phyloP scores from a whole-genome alignment of 2,113 vertebrate species.

The Aspidoscelis tigris region DNA sequence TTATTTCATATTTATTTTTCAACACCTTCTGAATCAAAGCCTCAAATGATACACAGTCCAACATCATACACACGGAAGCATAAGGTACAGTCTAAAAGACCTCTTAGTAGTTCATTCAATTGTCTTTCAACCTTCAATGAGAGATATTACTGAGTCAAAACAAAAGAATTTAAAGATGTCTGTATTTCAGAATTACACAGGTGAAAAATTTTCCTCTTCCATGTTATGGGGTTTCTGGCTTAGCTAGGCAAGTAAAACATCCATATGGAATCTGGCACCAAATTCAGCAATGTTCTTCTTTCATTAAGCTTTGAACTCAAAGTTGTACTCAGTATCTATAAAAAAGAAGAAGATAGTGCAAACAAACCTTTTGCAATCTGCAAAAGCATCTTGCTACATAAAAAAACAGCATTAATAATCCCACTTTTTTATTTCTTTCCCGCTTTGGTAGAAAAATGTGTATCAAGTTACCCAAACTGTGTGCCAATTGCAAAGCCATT shows the following conservation, averaged over 20 bases:
- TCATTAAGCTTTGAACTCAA: not conserved
- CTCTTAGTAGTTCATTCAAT: too few species aligned
- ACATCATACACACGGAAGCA: too few species aligned
- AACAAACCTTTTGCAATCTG: not conserved
- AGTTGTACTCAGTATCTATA: not conserved
- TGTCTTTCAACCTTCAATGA: not conserved
- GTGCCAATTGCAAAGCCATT: conserved; percentile 3
- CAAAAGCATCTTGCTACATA: too few species aligned
- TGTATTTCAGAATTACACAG: not conserved
- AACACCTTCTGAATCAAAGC: too few species aligned
- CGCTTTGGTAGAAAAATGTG: not conserved
- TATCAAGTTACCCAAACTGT: conserved; percentile 19
- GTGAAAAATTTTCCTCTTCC: not conserved
- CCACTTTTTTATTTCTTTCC: not conserved
- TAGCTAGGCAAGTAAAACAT: not conserved
- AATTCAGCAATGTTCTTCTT: not conserved
- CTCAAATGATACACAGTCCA: too few species aligned
- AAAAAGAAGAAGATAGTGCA: not conserved
- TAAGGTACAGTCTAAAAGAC: too few species aligned
- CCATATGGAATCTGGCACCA: not conserved
- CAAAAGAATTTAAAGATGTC: not conserved
- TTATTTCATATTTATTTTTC: too few species aligned
- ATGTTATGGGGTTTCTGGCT: not conserved
- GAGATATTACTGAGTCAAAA: not conserved
- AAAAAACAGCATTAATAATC: not conserved